phyloP scores from a whole-genome alignment of 2,113 vertebrate genomes.

The Tachuris rubrigastra region DNA sequence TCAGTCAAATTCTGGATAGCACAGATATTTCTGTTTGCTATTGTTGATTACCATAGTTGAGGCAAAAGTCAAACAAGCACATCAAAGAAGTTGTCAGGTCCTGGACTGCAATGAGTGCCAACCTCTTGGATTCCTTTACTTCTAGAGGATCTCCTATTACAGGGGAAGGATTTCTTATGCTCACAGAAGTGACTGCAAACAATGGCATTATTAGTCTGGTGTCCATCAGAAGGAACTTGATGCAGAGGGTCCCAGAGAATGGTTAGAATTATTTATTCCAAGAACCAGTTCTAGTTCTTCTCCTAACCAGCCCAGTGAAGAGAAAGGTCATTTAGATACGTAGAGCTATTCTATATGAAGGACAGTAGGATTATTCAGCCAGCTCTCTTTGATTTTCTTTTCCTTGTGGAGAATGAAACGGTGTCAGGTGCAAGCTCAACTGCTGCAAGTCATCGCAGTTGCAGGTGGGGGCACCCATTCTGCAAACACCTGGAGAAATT shows the following conservation, averaged over 20 bases:
- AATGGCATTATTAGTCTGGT: background rate
- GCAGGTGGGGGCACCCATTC: background rate
- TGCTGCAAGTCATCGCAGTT: background rate
- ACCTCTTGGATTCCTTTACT: background rate
- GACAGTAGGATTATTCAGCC: background rate
- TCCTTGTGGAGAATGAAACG: background rate
- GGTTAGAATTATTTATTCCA: background rate
- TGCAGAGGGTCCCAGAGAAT: background rate
- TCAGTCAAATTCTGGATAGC: background rate
- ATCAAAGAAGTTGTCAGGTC: background rate
- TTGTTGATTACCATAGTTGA: background rate
- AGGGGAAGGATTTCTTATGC: background rate
- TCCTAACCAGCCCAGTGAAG: background rate
- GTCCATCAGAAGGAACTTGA: background rate
- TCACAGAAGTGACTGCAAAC: background rate
- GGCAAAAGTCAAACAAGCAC: conserved; percentile 13
- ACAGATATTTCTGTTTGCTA: conserved; percentile 3
- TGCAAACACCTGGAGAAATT: background rate
- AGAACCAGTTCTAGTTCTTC: background rate
- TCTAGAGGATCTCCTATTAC: background rate
- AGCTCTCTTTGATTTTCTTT: background rate
- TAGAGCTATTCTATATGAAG: background rate
- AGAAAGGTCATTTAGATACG: background rate
- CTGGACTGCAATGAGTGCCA: background rate
- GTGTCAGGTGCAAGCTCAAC: background rate